phyloP scores from a whole-genome alignment of 2,888 invertebrate species.

The Diarsia mendica region DNA sequence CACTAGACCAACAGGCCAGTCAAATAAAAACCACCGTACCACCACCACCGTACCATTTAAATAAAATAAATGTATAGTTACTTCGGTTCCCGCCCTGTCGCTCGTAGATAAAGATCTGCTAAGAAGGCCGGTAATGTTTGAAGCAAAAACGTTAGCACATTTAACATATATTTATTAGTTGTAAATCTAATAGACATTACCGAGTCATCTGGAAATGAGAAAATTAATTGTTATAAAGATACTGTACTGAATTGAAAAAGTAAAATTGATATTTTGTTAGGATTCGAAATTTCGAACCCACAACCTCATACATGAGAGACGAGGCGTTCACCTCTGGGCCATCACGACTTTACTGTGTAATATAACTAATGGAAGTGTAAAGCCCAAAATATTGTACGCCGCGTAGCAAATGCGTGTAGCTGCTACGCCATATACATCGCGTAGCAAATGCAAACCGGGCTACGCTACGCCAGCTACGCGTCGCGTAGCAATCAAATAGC shows the following conservation, averaged over 20 bases:
- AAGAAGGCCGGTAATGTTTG: conserved; percentile 42
- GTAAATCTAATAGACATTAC: conserved; percentile 23
- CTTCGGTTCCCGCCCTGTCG: conserved; percentile 34
- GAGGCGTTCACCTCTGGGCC: too few species aligned
- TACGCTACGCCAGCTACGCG: neutral
- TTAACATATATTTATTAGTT: neutral
- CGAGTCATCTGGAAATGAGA: conserved; percentile 10
- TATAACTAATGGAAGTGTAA: too few species aligned
- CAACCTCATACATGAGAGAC: too few species aligned
- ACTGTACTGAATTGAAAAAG: neutral
- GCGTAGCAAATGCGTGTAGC: too few species aligned
- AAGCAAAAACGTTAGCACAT: conserved; percentile 36
- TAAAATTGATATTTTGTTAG: neutral
- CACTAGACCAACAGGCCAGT: too few species aligned
- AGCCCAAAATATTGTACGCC: too few species aligned
- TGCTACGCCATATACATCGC: neutral
- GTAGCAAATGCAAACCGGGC: neutral
- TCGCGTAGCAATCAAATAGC: neutral
- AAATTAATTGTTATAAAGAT: neutral
- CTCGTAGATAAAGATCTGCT: conserved; percentile 36
- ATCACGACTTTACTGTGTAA: too few species aligned
- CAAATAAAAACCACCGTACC: too few species aligned
- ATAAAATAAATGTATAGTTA: neutral
- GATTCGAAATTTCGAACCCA: too few species aligned
- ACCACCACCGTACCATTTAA: too few species aligned